phyloP scores from a whole-genome alignment of 2,113 vertebrate genomes.

The Picathartes gymnocephalus region DNA sequence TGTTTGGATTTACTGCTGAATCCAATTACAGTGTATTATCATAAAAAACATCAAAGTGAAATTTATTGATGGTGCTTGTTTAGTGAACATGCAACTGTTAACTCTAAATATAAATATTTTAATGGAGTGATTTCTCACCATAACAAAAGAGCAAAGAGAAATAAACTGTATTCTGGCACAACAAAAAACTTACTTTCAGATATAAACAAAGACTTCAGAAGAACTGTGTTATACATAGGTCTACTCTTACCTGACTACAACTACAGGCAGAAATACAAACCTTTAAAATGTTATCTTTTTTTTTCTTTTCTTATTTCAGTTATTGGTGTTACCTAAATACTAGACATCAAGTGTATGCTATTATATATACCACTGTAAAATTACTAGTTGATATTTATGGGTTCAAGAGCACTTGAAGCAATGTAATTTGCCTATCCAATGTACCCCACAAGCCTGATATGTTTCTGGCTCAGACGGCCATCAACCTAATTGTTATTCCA shows the following conservation, averaged over 20 bases:
- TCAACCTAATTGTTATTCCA: not conserved
- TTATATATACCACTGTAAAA: not conserved
- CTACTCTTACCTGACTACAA: not conserved
- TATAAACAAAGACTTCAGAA: not conserved
- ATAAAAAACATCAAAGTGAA: conserved; percentile 73
- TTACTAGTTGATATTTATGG: not conserved
- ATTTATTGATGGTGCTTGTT: conserved; percentile 69
- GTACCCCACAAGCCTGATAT: not conserved
- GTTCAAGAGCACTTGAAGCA: not conserved
- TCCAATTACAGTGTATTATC: conserved; percentile 72
- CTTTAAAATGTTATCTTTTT: not conserved
- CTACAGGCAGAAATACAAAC: not conserved
- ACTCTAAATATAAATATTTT: conserved; percentile 72
- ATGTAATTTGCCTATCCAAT: not conserved
- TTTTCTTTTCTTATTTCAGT: not conserved
- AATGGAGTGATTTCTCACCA: conserved; percentile 37
- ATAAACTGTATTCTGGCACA: not conserved
- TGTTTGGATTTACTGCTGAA: conserved; percentile 73
- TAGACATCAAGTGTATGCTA: not conserved
- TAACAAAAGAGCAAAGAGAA: conserved; percentile 46
- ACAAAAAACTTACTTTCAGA: conserved; percentile 9
- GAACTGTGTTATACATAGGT: not conserved
- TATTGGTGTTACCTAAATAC: not conserved
- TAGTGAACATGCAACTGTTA: conserved; percentile 62
- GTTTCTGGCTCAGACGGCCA: not conserved